Percentiles rank a stretch among this genome's conserved stretches.
Conservation (phyloP, 2,797 vertebrate species). For the Bovichtus variegatus region DNA sequence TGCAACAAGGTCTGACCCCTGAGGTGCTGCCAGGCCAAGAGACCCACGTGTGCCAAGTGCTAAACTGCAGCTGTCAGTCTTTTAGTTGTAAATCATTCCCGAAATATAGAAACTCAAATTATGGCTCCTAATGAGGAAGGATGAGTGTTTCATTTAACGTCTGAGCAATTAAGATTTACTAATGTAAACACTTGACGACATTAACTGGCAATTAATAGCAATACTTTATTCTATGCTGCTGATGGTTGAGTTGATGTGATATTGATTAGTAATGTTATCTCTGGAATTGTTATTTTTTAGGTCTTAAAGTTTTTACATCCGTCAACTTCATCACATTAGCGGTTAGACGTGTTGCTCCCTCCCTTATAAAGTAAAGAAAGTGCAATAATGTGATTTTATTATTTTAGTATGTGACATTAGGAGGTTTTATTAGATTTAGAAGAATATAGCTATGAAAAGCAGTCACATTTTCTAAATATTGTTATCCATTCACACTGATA, state of each 20-base stretch:
- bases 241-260: not conserved
- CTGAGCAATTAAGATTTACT: conserved; percentile 7
- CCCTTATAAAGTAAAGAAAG: not conserved
- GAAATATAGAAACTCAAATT: not conserved
- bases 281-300: not conserved
- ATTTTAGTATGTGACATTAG: not conserved
- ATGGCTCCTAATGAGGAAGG: not conserved
- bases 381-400: not conserved
- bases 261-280: not conserved
- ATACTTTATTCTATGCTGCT: not conserved
- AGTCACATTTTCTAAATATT: not conserved
- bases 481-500: not conserved
- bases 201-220: not conserved
- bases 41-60: conserved; percentile 41
- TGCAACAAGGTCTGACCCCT: conserved; percentile 64
- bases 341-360: not conserved
- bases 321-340: not conserved
- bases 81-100: conserved; percentile 18
- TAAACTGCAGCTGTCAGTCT: conserved; percentile 52
- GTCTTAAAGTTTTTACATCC: not conserved
- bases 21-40: conserved; percentile 53
- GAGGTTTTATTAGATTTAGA: not conserved
- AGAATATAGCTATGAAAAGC: not conserved
- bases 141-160: not conserved
- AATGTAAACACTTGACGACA: not conserved